Evolutionary conservation across 2,797 vertebrate species (phyloP).

Genomic region (Ciconia nigra): DNA sequence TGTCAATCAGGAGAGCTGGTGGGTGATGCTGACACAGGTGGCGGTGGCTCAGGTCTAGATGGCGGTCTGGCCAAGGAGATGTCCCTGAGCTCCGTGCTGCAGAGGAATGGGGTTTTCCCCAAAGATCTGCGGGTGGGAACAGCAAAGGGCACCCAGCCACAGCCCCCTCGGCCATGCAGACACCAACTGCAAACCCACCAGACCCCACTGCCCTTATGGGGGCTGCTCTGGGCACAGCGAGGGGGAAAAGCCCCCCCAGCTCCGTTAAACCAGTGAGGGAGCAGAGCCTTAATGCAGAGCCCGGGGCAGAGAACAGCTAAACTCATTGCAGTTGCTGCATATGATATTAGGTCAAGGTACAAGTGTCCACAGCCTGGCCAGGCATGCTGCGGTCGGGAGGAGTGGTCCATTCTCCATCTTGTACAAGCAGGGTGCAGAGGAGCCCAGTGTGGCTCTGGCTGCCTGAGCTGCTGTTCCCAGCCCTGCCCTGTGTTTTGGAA

Average conservation of each 20-base stretch:
- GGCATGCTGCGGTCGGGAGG: rapidly evolving
- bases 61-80: background rate
- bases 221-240: background rate
- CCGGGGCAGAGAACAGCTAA: background rate
- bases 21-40: background rate
- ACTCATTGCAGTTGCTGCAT: background rate
- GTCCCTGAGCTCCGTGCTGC: rapidly evolving
- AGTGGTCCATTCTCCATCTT: rapidly evolving
- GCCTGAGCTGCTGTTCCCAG: background rate
- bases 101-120: background rate
- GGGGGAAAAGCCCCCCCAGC: background rate
- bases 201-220: background rate
- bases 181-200: background rate
- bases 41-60: background rate
- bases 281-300: background rate
- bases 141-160: rapidly evolving
- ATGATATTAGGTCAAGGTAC: rapidly evolving
- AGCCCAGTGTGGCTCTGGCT: background rate
- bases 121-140: background rate
- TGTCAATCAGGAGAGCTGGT: background rate
- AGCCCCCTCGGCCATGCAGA: rapidly evolving
- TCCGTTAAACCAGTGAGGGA: background rate
- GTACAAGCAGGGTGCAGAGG: background rate
- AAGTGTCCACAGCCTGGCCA: background rate
- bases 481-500: background rate